Evolutionary conservation across 2,113 vertebrate genomes (phyloP).

Genomic region (Elephas maximus): DNA sequence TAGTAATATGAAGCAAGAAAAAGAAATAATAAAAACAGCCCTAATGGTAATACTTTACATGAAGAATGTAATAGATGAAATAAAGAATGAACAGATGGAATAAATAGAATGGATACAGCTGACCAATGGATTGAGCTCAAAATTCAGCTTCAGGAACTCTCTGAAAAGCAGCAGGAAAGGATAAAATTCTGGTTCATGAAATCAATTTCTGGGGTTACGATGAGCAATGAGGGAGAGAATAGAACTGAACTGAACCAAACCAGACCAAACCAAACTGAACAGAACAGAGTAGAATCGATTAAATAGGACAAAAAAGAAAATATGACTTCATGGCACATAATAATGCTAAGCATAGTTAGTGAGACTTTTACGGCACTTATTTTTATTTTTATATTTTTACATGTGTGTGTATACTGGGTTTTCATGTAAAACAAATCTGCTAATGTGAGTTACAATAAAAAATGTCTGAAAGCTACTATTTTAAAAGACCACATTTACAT

Average conservation of each 20-base stretch:
- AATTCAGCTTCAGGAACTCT: neutral
- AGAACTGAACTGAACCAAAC: neutral
- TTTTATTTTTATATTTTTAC: neutral
- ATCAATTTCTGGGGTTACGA: neutral
- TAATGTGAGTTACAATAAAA: neutral
- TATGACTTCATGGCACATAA: neutral
- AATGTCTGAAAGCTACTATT: slow-evolving; percentile 4
- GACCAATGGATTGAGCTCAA: neutral
- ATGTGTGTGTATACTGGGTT: neutral
- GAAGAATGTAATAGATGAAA: neutral
- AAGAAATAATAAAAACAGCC: neutral
- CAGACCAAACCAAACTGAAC: too few species aligned
- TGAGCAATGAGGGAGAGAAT: neutral
- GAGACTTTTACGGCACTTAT: neutral
- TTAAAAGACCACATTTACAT: neutral
- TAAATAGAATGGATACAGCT: neutral
- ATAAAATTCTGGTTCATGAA: slow-evolving; percentile 13
- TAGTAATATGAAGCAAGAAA: neutral
- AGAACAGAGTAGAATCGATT: neutral
- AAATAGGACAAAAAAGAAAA: neutral
- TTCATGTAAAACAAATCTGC: neutral
- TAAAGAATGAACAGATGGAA: neutral
- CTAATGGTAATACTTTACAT: neutral
- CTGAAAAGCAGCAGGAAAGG: neutral
- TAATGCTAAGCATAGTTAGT: neutral